Conservation (phyloP, 2,797 vertebrate species). For the Picus viridis region DNA sequence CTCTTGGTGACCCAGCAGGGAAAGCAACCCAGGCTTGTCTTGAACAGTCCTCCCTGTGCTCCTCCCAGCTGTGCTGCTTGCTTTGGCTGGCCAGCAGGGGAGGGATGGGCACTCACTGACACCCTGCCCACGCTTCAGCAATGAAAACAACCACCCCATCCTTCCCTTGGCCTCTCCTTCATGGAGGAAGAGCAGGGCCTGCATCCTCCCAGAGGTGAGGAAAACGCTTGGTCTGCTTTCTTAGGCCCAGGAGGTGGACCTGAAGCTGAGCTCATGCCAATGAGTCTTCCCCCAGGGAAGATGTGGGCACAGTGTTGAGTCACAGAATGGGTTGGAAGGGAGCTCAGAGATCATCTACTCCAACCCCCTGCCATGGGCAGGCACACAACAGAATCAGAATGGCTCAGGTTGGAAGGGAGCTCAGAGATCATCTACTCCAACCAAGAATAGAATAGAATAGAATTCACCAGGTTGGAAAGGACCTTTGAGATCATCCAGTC, state of each 20-base stretch:
- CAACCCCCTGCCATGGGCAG: too few relatives aligned
- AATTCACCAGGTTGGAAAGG: too few relatives aligned
- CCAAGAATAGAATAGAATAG: too few relatives aligned
- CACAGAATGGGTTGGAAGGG: too few relatives aligned
- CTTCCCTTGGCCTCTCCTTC: not conserved
- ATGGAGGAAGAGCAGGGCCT: accelerated
- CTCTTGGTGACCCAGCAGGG: not conserved
- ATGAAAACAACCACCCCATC: not conserved
- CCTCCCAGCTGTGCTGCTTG: not conserved
- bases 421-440: too few relatives aligned
- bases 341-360: too few relatives aligned
- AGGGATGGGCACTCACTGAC: not conserved
- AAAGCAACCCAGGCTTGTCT: not conserved
- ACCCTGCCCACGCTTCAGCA: not conserved
- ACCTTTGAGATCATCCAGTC: too few relatives aligned
- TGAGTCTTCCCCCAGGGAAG: not conserved
- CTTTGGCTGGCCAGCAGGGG: constrained; percentile 7
- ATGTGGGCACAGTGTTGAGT: accelerated
- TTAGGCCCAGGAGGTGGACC: not conserved
- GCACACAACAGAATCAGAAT: too few relatives aligned
- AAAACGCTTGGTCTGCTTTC: not conserved
- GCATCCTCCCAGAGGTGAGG: not conserved
- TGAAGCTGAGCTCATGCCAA: not conserved
- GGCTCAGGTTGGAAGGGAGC: too few relatives aligned
- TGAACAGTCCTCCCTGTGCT: constrained; percentile 14